Percentiles rank a stretch among this genome's conserved stretches.
Evolutionary conservation across 2,888 invertebrate species (phyloP).

Genomic region (Diarsia brunnea): DNA sequence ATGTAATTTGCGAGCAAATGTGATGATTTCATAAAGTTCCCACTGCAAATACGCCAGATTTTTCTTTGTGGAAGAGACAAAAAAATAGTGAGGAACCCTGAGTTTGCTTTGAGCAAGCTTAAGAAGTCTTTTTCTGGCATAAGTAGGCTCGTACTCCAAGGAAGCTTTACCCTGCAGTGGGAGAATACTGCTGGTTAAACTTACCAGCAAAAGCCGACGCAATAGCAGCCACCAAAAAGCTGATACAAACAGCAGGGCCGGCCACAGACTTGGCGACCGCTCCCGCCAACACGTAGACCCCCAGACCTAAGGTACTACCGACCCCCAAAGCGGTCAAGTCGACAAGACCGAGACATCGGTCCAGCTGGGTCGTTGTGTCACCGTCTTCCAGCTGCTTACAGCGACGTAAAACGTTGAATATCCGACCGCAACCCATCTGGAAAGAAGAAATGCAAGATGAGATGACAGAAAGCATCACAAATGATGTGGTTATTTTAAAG

Average conservation of each 20-base stretch:
- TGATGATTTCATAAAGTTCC: neutral
- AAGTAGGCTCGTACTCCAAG: neutral
- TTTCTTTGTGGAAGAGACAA: neutral
- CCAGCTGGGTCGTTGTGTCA: conserved; percentile 83
- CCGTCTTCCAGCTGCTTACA: conserved; percentile 88
- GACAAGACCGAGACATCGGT: conserved; percentile 94
- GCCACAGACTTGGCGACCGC: conserved; percentile 96
- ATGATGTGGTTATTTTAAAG: neutral
- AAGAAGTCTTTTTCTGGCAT: neutral
- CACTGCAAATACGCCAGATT: neutral
- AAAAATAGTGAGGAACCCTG: neutral
- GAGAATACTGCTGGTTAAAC: conserved; percentile 36
- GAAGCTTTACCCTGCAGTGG: neutral
- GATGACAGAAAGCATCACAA: neutral
- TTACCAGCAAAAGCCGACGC: conserved; percentile 98
- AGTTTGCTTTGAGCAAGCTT: neutral
- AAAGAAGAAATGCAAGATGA: conserved; percentile 34
- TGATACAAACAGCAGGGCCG: conserved; percentile 97
- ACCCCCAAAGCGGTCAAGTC: conserved; percentile 97
- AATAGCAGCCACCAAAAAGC: conserved; percentile 97
- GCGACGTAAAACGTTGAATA: conserved; percentile 82
- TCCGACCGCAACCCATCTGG: conserved; percentile 83
- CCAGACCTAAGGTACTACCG: conserved; percentile 97
- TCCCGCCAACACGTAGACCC: conserved; percentile 98
- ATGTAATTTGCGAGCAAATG: neutral